Evolutionary conservation across 2,797 vertebrate genomes (phyloP), one percentile per base, ranked within the genome.

Genomic region (Morelia viridis): DNA sequence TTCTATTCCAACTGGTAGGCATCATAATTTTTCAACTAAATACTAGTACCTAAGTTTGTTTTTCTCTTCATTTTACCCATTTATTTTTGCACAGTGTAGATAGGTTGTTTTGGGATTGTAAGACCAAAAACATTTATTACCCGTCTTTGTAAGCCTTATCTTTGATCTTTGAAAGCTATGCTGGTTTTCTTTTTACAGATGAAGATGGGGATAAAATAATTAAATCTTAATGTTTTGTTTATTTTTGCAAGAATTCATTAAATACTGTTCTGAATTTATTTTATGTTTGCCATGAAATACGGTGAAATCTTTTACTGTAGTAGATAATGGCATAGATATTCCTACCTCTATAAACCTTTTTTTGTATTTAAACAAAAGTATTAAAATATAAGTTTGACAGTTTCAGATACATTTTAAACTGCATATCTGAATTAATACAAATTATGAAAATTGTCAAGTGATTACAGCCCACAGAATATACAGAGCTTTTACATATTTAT

Each of bases 221-320:
- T 80, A 89, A 76, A 89, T 4, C 11, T 10, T 46, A 53, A 15
- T 61, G 35, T 84, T 64, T 89, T 57, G 9, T 41, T 89, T 15
- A 60, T 80, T 35, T 28, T 24, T 76, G 50, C 35, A 68, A 68
- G 58, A 64, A 57, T 53, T n/a, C 57, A 61, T 91, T 91, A 62
- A 41, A 65, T 41, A 31, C 28, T 80, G 9, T 28, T 68, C 26
- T 46, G 62, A 95, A 91, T 95, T 92, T 10, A 68, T 92, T 93
- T 96, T 94, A 96, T 94, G 95, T 96, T 94, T 95, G 88, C 93
- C 93, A 94, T 93, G 94, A 96, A 97, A 96, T 93, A 91, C 92
- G 94, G 94, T 96, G 93, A 94, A 96, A 95, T 80, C 91, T 91
- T 95, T n/a, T 96, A 93, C 92, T 96, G 94, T 95, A 94, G 95